Evolutionary conservation across 2,888 invertebrate species (phyloP), one percentile per base, ranked within the genome.

Genomic region (Perizoma flavofasciatum): DNA sequence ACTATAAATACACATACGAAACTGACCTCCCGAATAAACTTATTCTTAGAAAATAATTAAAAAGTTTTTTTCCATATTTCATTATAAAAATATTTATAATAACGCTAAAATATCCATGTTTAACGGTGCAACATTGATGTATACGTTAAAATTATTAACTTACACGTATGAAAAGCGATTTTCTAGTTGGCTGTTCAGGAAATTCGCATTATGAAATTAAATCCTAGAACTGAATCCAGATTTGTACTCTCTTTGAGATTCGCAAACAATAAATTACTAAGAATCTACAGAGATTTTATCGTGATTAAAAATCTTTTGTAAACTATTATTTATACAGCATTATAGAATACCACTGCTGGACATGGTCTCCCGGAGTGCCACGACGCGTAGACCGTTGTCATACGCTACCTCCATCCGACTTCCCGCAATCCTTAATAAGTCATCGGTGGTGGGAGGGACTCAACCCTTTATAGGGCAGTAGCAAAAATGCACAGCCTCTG

Each of bases 101-200:
- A 88, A 88, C 83, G 80, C 86, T 87, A 86, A 87, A 87, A 83
- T 85, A 85, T 86, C 72, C 78, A 81, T 78, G 79, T 82, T 78
- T 78, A 87, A 87, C 83, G 74, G 79, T 85, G 86, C 85, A 86
- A 86, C 84, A 82, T 82, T 81, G 77, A 83, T 79, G 41, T 49
- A 58, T 73, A 10, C 73, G 72, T 79, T 81, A 81, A 77, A 78
- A 79, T 22, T 22, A 22, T 82, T 77, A 60, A 78, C 77, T 75
- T 82, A 82, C 74, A 76, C 71, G 71, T 63, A 43, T 45, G 55
- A 63, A 43, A 48, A 52, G 37, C 51, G 32, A 22, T 5, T 44
- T 53, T 68, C 64, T 62, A 68, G 68, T 66, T 71, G 72, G 64
- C 73, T 78, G 71, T 52, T 47, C 35, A 35, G 7, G 22, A 22